phyloP scores from a whole-genome alignment of 2,888 invertebrate species.

The Orchesella flavescens region DNA sequence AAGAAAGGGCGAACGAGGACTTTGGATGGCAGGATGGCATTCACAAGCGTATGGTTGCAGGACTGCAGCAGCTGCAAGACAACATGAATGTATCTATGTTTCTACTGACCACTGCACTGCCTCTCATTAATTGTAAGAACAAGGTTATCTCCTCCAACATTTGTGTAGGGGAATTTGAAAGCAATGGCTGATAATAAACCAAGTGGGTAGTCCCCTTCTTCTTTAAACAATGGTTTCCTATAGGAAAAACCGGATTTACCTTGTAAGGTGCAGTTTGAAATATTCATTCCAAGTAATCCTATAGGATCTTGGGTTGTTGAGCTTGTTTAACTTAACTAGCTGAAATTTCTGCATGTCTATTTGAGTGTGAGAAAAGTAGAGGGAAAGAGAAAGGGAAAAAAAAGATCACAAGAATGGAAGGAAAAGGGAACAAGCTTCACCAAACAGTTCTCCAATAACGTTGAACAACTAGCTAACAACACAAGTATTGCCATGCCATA shows the following conservation, averaged over 20 bases:
- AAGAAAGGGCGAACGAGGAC: slow-evolving; percentile 3
- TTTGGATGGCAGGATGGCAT: slow-evolving; percentile 51
- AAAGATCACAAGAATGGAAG: too few relatives aligned
- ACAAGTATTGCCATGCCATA: slow-evolving; percentile 21
- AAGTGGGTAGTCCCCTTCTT: slow-evolving; percentile 28
- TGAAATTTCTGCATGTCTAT: background rate
- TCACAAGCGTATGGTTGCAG: background rate
- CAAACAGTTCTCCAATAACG: background rate
- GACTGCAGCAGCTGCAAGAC: too few relatives aligned
- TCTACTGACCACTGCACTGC: too few relatives aligned
- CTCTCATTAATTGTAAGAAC: too few relatives aligned
- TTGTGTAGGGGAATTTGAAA: background rate
- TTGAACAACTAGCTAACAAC: too few relatives aligned
- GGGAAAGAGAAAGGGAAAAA: background rate
- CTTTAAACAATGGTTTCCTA: slow-evolving; percentile 57
- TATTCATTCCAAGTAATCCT: slow-evolving; percentile 60
- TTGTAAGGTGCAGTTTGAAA: slow-evolving; percentile 55
- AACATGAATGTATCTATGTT: too few relatives aligned
- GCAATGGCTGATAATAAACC: slow-evolving; percentile 19
- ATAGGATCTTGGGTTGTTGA: slow-evolving; percentile 38
- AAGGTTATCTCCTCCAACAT: too few relatives aligned
- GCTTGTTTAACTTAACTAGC: slow-evolving; percentile 58
- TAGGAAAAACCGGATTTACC: slow-evolving; percentile 53
- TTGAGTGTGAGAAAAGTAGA: background rate
- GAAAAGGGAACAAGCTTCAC: background rate